These are phyloP conservation scores for Gyrodactylus salaris DNA, from an alignment of 1,140 invertebrate species.

Conservation along the genomic window DNA sequence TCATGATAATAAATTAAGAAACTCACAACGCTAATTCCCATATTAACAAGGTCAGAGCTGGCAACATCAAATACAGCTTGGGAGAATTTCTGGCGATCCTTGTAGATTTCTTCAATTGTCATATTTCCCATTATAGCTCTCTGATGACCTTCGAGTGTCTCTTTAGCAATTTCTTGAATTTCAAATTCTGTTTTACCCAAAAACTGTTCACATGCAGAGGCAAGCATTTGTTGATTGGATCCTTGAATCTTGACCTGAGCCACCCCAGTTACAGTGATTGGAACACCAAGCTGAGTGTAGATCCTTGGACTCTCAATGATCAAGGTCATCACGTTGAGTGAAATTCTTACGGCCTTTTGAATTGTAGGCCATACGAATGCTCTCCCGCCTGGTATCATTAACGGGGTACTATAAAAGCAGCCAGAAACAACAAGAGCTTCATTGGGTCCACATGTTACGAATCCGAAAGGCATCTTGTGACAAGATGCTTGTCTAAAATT, in stretches of 20 bases:
- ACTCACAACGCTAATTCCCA: constrained; percentile 87
- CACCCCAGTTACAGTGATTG: constrained; percentile 77
- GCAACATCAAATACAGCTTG: constrained; percentile 34
- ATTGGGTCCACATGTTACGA: constrained; percentile 81
- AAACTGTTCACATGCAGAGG: constrained; percentile 80
- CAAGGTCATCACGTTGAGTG: constrained; percentile 73
- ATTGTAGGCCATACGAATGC: constrained; percentile 81
- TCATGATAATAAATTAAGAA: no score
- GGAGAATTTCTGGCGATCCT: constrained; percentile 88
- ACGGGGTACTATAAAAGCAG: constrained; percentile 20
- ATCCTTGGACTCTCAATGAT: constrained; percentile 29
- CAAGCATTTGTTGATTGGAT: constrained; percentile 68
- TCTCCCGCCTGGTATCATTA: constrained; percentile 54
- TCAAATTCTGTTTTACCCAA: constrained; percentile 55
- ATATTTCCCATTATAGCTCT: constrained; percentile 90
- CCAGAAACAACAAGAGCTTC: constrained; percentile 81
- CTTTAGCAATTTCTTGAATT: constrained; percentile 61
- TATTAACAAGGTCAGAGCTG: constrained; percentile 71
- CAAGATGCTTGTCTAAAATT: neutral
- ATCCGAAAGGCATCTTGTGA: constrained; percentile 42
- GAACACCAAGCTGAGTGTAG: constrained; percentile 74
- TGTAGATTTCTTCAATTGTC: constrained; percentile 95
- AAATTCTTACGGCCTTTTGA: constrained; percentile 70
- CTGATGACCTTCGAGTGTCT: constrained; percentile 82
- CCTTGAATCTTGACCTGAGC: constrained; percentile 91